A percentile compares a stretch with the other conserved stretches of the same genome.
Evolutionary conservation across 2,888 invertebrate species (phyloP).

Genomic region (Priapulus caudatus): DNA sequence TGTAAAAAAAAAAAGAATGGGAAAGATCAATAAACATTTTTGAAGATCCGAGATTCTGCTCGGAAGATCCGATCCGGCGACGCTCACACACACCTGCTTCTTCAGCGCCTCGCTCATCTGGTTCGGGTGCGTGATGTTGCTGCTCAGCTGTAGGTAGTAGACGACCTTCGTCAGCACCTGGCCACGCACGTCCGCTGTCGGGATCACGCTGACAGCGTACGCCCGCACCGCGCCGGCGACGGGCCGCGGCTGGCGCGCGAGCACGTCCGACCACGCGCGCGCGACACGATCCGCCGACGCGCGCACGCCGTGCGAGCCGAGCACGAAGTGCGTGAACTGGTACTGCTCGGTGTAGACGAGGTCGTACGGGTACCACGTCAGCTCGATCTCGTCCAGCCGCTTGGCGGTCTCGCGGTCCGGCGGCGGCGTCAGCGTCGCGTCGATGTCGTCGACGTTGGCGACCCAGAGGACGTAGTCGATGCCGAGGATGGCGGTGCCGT

Average conservation of each 20-base stretch:
- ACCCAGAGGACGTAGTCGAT: neutral
- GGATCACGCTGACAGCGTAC: neutral
- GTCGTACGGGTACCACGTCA: slow-evolving; percentile 1
- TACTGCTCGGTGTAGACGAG: neutral
- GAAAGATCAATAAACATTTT: too few relatives aligned
- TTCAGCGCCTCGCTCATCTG: neutral
- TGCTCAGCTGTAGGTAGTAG: neutral
- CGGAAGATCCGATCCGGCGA: too few relatives aligned
- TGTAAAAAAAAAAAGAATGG: too few relatives aligned
- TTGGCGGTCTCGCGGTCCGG: neutral
- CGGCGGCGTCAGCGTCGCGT: neutral
- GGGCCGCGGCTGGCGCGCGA: too few relatives aligned
- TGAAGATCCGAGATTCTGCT: too few relatives aligned
- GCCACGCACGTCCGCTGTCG: neutral
- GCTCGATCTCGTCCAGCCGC: neutral
- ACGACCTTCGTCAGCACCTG: neutral
- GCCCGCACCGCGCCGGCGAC: neutral
- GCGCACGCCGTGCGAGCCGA: neutral
- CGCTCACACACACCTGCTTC: neutral
- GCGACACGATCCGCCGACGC: neutral
- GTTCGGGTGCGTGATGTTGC: neutral
- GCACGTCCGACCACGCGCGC: neutral
- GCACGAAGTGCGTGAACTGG: neutral
- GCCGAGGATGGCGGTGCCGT: neutral
- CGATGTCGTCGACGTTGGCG: neutral